Conservation (phyloP, 2,888 invertebrate genomes). For the Latrodectus elegans region DNA sequence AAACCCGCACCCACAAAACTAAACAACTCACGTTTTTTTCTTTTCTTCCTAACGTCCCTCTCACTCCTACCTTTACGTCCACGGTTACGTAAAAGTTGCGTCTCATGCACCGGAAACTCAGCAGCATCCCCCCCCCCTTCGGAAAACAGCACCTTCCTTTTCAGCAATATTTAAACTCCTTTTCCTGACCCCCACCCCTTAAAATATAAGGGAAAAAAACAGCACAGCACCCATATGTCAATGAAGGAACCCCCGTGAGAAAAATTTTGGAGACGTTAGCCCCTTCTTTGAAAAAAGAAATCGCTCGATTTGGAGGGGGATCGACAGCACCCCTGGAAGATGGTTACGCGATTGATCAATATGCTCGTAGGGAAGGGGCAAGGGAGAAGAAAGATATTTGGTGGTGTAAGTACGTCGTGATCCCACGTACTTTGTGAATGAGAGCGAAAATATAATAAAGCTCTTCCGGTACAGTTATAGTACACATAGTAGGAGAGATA, state of each 20-base stretch:
- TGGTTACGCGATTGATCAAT: constrained; percentile 55
- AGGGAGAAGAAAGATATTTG: constrained; percentile 10
- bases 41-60: not conserved
- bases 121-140: constrained; percentile 11
- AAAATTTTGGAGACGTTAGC: constrained; percentile 48
- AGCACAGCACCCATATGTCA: constrained; percentile 59
- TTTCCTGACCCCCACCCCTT: constrained; percentile 10
- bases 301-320: constrained; percentile 35
- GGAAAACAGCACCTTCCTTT: constrained; percentile 35
- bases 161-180: constrained; percentile 66
- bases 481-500: constrained; percentile 38
- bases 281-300: constrained; percentile 31
- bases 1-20: constrained; percentile 48
- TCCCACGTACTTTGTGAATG: constrained; percentile 68
- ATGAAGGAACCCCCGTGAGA: constrained; percentile 58
- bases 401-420: constrained; percentile 48
- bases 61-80: constrained; percentile 66
- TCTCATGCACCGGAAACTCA: constrained; percentile 49
- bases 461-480: constrained; percentile 64
- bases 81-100: constrained; percentile 62
- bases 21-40: constrained; percentile 17
- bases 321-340: constrained; percentile 17
- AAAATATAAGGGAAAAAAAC: constrained; percentile 11
- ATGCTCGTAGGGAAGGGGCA: constrained; percentile 27
- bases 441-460: constrained; percentile 69